Percentiles rank a stretch among this genome's conserved stretches.
Conservation (phyloP, 2,888 invertebrate genomes). For the Drosophila maculinotata region DNA sequence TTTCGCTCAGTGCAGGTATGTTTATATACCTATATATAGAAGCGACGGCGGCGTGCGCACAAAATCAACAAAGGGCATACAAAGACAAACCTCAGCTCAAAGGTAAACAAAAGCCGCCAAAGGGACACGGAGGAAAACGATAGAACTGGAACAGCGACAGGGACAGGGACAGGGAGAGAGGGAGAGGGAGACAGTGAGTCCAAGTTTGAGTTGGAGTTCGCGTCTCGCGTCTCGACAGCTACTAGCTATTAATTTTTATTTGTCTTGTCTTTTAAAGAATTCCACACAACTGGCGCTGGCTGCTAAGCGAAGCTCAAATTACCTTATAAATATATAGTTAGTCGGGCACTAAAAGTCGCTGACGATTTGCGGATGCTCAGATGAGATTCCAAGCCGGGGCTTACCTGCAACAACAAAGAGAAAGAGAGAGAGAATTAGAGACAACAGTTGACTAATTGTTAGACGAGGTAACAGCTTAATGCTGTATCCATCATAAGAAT, state of each 20-base stretch:
- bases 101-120: constrained; percentile 76
- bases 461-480: constrained; percentile 28
- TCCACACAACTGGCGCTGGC: constrained; percentile 47
- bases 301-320: constrained; percentile 71
- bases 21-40: constrained; percentile 20
- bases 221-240: constrained; percentile 25
- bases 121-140: constrained; percentile 43
- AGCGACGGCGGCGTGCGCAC: constrained; percentile 59
- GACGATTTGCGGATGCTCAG: constrained; percentile 53
- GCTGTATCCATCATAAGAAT: constrained; percentile 19
- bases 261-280: constrained; percentile 76
- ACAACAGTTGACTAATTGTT: constrained; percentile 47
- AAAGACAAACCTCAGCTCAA: constrained; percentile 62
- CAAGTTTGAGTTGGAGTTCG: constrained; percentile 9
- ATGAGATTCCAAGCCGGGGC: constrained; percentile 19
- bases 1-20: constrained; percentile 43
- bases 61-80: constrained; percentile 69
- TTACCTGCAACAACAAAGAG: constrained; percentile 59
- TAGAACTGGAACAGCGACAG: constrained; percentile 1
- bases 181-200: background rate
- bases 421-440: constrained; percentile 12
- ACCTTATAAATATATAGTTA: constrained; percentile 79
- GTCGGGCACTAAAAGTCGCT: constrained; percentile 59
- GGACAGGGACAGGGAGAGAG: background rate
- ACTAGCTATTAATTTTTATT: constrained; percentile 76